Evolutionary conservation across 2,888 invertebrate species (phyloP).

Genomic region (Anagyrus pseudococci): DNA sequence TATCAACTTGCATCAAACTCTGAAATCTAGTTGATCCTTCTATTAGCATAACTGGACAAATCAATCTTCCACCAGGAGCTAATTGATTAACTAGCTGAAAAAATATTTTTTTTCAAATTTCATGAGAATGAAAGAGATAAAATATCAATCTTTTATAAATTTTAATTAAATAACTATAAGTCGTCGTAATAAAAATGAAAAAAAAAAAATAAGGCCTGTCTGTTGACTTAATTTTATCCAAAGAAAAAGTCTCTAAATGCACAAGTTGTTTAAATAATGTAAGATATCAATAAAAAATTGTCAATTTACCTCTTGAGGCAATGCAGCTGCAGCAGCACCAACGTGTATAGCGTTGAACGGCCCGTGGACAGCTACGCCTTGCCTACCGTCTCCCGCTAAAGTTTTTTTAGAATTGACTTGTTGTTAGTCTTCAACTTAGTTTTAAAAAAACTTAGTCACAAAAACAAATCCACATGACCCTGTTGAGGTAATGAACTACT

Average conservation of each 20-base stretch:
- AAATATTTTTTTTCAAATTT: conserved; percentile 8
- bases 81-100: conserved; percentile 82
- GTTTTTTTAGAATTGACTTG: too few relatives aligned
- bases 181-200: too few relatives aligned
- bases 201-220: too few relatives aligned
- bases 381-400: conserved; percentile 85
- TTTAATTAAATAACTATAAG: background rate
- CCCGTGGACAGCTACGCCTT: conserved; percentile 75
- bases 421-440: conserved; percentile 45
- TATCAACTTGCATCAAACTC: conserved; percentile 78
- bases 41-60: conserved; percentile 89
- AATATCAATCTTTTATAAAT: background rate
- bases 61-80: conserved; percentile 89
- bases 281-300: conserved; percentile 33
- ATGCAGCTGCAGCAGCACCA: conserved; percentile 83
- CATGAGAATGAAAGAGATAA: background rate
- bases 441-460: conserved; percentile 32
- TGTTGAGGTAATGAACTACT: conserved; percentile 46
- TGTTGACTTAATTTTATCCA: too few relatives aligned
- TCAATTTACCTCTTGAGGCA: conserved; percentile 74
- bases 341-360: conserved; percentile 95
- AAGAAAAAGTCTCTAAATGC: too few relatives aligned
- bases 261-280: too few relatives aligned
- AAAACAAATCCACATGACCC: conserved; percentile 43
- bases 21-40: conserved; percentile 76